Conservation (phyloP, 1,140 invertebrate genomes). For the Sesamia nonagrioides region DNA sequence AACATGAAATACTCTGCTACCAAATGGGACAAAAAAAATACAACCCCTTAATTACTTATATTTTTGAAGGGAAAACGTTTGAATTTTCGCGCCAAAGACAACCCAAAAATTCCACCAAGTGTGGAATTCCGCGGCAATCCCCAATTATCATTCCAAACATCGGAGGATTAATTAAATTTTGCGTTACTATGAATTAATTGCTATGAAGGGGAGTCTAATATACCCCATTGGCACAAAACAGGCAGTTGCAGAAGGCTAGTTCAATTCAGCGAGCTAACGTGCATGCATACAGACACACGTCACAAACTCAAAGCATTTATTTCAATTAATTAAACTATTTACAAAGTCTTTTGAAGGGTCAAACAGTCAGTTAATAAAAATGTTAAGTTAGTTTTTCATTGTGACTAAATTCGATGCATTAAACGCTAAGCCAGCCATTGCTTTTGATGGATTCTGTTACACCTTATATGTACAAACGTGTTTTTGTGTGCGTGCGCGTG, state of each 20-base stretch:
- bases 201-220: conserved; percentile 54
- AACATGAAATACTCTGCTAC: background rate
- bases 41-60: background rate
- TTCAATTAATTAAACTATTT: too few relatives aligned
- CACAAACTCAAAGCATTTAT: too few relatives aligned
- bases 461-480: too few relatives aligned
- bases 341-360: too few relatives aligned
- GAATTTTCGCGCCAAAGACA: conserved; percentile 27
- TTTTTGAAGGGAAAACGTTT: conserved; percentile 2
- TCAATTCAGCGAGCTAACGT: too few relatives aligned
- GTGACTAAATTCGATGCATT: too few relatives aligned
- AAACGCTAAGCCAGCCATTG: too few relatives aligned
- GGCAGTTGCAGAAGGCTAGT: background rate
- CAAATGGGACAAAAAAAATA: background rate
- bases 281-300: too few relatives aligned
- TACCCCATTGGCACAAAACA: conserved; percentile 29
- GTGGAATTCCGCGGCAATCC: conserved; percentile 62
- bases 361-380: too few relatives aligned
- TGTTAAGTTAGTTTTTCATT: too few relatives aligned
- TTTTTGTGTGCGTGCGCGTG: too few relatives aligned
- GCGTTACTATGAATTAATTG: conserved; percentile 57
- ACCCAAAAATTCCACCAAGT: conserved; percentile 30
- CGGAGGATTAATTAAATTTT: conserved; percentile 66
- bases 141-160: conserved; percentile 67
- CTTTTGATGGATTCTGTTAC: too few relatives aligned